Base-by-base conservation (phyloP, 2,888 invertebrate genomes). In the Willowsia nigromaculata region DNA sequence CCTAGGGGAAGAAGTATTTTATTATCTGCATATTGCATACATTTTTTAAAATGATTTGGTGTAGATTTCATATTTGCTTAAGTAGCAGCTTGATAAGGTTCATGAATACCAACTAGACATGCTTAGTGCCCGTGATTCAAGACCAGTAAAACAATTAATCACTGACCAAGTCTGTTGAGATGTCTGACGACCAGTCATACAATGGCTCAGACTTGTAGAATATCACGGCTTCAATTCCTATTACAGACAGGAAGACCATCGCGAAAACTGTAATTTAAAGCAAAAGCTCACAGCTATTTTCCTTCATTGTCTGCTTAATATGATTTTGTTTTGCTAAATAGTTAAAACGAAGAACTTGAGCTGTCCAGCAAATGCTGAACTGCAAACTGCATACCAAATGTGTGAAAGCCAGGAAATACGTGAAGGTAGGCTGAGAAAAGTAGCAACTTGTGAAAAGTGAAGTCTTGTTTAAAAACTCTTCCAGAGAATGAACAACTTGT, bases 361-460 rank as follows among this genome's bases (percentile, higher is more conserved):
- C 22, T 27, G 50, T 50, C 50, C 47, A 50, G 50, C 15, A 22
- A 47, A 47, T 27, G 7, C 40, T n/a, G n/a, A n/a, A n/a, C n/a
- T n/a, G 27, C 3, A 50, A 53, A 18, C n/a, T 9, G 15, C 62
- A 33, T 90, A 91, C 91, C 80, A 91, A 85, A 80, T 91, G 91
- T 47, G 88, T 88, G 50, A 91, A 91, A n/a, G 88, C 82, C 81
- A 88, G 85, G 37, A 91, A 91, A 37, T 90, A 91, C 6, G 90
- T 90, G 37, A 88, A 91, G 37, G 90, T 91, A 40, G 88, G 85
- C 22, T 89, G 88, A 22, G 91, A 90, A 74, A 90, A 76, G 27
- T 74, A 87, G 88, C 88, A 90, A 56, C 88, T 88, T 85, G 85
- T 90, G 53, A 18, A 85, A 62, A 40, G 11, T 37, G 43, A 62